Percentiles rank a stretch among this genome's conserved stretches.
phyloP scores from a whole-genome alignment of 2,113 vertebrate genomes.

The Hemibagrus wyckioides region DNA sequence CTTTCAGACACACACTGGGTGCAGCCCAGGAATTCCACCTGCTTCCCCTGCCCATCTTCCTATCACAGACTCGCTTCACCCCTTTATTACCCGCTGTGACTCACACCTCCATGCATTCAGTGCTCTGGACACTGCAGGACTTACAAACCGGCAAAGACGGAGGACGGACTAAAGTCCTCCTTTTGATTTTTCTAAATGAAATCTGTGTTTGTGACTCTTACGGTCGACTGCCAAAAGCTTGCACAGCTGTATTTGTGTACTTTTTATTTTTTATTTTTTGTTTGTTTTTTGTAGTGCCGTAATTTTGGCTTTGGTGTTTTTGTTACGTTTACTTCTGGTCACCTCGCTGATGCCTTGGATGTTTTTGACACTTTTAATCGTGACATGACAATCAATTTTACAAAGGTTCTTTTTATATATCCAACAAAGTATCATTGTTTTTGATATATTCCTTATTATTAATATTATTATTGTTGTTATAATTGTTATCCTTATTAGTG shows the following conservation, averaged over 20 bases:
- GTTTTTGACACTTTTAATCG: slow-evolving; percentile 73
- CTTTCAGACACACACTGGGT: slow-evolving; percentile 10
- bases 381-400: slow-evolving; percentile 78
- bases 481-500: slow-evolving; percentile 58
- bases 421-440: slow-evolving; percentile 60
- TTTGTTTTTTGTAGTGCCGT: slow-evolving; percentile 45
- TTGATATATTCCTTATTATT: slow-evolving; percentile 69
- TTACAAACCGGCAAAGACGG: background rate
- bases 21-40: slow-evolving; percentile 16
- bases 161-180: background rate
- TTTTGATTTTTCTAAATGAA: slow-evolving; percentile 7
- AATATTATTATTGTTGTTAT: slow-evolving; percentile 52
- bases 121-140: slow-evolving; percentile 17
- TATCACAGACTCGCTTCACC: background rate
- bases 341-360: slow-evolving; percentile 71
- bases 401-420: slow-evolving; percentile 61
- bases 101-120: background rate
- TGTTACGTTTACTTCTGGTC: slow-evolving; percentile 43
- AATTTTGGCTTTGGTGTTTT: slow-evolving; percentile 56
- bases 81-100: slow-evolving; percentile 17
- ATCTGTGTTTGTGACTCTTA: slow-evolving; percentile 39
- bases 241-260: slow-evolving; percentile 60
- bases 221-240: slow-evolving; percentile 67
- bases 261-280: background rate
- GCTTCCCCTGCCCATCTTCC: background rate